Evolutionary conservation across 2,113 vertebrate species (phyloP), one percentile per base, ranked within the genome.

Genomic region (Dicrurus megarhynchus): DNA sequence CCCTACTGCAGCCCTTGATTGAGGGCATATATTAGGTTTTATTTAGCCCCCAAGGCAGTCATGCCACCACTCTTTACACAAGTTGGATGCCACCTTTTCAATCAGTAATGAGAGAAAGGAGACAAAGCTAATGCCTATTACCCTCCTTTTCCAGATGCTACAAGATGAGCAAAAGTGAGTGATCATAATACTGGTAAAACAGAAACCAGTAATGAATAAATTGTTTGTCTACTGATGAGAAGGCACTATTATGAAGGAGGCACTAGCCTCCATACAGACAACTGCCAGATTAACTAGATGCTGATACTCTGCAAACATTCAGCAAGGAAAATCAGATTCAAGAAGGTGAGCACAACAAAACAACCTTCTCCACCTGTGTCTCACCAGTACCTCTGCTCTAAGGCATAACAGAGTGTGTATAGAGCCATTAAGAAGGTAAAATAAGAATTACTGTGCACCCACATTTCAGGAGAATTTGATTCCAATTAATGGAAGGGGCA

Each of bases 391-490:
- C 50, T 74, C 89, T 70, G 46, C 73, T 89, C 37, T 63, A 32
- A 95, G 46, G 26, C 93, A 87, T 96, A 97, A 97, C 52, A 92
- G 78, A 88, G 92, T 63, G 94, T 28, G 60, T 67, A 69, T 11
- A 35, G 47, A 90, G 84, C 78, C 79, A 91, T 94, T 95, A 95
- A 46, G 87, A 63, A 73, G 18, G 88, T 56, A 96, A 98, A 95
- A 93, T 26, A 92, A 81, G 87, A 98, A 97, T 98, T 95, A 95
- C 42, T 97, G 90, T 97, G 93, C 65, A 67, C 61, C 90, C 75
- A 92, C 92, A 93, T 97, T 97, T 87, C 93, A 96, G 85, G 93
- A 96, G 95, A 98, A 98, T 95, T 97, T 97, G 97, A 98, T 97
- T 98, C 98, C 84, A 22, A 94, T 96, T 96, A 97, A 97, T 97